phyloP scores from a whole-genome alignment of 1,140 invertebrate species.

The Drosophila tani region DNA sequence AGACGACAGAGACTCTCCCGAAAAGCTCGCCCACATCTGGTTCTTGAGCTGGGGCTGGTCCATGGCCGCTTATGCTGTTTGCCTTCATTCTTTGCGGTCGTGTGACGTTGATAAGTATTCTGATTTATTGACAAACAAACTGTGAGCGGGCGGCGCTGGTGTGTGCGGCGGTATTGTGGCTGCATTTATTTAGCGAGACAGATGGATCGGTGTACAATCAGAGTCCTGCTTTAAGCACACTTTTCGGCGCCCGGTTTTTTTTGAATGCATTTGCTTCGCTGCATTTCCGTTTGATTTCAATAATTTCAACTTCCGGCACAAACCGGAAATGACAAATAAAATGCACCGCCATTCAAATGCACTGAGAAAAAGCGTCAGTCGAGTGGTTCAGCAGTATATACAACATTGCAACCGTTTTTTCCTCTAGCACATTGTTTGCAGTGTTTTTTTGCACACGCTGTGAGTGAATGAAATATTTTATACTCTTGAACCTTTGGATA shows the following conservation, averaged over 20 bases:
- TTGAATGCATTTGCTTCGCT: constrained; percentile 57
- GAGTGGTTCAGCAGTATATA: not conserved
- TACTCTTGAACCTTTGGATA: constrained; percentile 13
- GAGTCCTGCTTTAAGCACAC: constrained; percentile 53
- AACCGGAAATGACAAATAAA: constrained; percentile 81
- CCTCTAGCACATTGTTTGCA: not conserved
- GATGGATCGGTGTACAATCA: constrained; percentile 35
- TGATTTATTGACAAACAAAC: constrained; percentile 82
- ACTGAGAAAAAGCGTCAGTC: constrained; percentile 36
- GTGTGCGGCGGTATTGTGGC: constrained; percentile 27
- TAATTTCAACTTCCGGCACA: constrained; percentile 79
- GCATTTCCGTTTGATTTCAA: constrained; percentile 76
- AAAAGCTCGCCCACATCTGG: constrained; percentile 15
- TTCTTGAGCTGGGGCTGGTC: not conserved
- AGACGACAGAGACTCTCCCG: constrained; percentile 28
- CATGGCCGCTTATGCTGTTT: constrained; percentile 69
- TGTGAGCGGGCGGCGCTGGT: constrained; percentile 16
- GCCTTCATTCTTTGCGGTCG: constrained; percentile 71
- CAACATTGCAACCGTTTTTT: not conserved
- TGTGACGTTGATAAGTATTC: constrained; percentile 79
- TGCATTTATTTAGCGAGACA: constrained; percentile 67
- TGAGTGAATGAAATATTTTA: constrained; percentile 15
- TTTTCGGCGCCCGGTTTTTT: constrained; percentile 51
- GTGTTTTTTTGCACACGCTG: not conserved
- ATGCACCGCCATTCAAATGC: constrained; percentile 60